Conservation (phyloP, 2,888 invertebrate genomes). For the Caenorhabditis panamensis region DNA sequence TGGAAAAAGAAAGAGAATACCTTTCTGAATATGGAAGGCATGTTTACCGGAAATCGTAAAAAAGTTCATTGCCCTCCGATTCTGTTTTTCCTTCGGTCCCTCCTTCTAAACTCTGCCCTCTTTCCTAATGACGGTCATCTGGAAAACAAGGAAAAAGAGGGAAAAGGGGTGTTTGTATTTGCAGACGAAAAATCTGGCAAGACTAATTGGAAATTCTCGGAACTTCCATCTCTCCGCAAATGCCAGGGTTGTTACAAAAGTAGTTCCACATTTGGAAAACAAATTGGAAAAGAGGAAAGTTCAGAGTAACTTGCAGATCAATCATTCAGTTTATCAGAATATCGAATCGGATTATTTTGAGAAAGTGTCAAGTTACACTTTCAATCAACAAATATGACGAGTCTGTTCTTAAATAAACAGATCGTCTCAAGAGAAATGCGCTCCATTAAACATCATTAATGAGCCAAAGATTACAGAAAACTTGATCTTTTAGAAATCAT, state of each 20-base stretch:
- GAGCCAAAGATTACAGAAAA: neutral
- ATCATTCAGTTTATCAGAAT: neutral
- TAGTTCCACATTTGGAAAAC: too few species aligned
- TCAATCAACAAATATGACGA: neutral
- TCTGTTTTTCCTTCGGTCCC: neutral
- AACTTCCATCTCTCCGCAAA: neutral
- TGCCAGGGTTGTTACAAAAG: neutral
- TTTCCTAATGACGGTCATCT: conserved; percentile 9
- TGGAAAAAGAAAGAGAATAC: neutral
- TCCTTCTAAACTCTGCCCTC: neutral
- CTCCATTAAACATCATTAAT: neutral
- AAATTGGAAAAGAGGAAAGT: neutral
- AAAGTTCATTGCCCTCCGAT: neutral
- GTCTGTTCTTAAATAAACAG: neutral
- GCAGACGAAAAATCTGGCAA: neutral
- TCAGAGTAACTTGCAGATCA: neutral
- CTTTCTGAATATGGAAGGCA: neutral
- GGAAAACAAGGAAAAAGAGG: neutral
- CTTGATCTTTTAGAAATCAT: neutral
- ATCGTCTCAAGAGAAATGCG: neutral
- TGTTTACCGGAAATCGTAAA: conserved; percentile 23
- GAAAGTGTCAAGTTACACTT: neutral
- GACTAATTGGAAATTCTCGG: conserved; percentile 5
- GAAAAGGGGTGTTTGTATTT: neutral
- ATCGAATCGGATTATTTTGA: neutral